These are phyloP conservation scores for Saiga tatarica DNA, from an alignment of 2,113 vertebrate genomes.

Conservation along the genomic window DNA sequence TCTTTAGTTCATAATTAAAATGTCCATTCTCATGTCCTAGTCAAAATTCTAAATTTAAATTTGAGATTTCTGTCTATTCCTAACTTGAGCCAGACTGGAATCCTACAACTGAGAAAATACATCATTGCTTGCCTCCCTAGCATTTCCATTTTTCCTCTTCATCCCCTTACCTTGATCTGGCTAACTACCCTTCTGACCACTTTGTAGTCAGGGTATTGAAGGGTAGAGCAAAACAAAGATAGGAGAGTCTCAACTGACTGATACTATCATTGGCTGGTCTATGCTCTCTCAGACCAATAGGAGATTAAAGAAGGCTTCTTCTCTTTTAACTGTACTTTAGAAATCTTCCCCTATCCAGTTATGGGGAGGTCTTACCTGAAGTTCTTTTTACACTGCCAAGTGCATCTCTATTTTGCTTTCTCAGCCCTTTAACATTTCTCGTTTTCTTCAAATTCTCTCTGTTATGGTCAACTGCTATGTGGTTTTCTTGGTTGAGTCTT, in stretches of 20 bases:
- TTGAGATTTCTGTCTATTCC: background rate
- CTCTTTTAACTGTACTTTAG: background rate
- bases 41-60: background rate
- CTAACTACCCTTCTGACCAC: background rate
- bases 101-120: background rate
- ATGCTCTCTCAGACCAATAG: background rate
- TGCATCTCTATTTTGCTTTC: background rate
- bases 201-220: background rate
- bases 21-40: background rate
- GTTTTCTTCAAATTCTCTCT: background rate
- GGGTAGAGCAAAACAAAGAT: background rate
- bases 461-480: background rate
- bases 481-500: background rate
- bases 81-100: background rate
- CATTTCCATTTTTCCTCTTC: background rate
- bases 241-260: background rate
- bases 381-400: background rate
- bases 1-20: slow-evolving; percentile 10
- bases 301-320: background rate
- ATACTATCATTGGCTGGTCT: background rate
- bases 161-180: background rate
- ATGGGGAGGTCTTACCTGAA: background rate
- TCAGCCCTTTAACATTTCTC: background rate
- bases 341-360: background rate
- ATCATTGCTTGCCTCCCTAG: background rate